Base-by-base conservation (phyloP, 2,888 invertebrate species). In the Drosophila nr. fundita region DNA sequence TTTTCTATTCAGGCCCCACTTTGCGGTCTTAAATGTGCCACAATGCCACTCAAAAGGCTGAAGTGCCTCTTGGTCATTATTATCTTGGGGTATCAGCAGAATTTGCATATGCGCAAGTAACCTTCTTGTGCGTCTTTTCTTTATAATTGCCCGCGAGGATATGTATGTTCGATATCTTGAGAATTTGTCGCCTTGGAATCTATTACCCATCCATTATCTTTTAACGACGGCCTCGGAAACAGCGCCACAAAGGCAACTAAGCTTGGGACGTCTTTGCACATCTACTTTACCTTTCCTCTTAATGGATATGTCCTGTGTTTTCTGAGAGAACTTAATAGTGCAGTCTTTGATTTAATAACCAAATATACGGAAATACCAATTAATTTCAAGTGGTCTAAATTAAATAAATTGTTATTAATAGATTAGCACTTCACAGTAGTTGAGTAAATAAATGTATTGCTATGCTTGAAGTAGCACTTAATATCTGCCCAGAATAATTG, bases 221-320 rank as follows among this genome's bases (percentile, higher is more conserved):
- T 2, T 13, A 21, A 52, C 21, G 32, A 7, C 6, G 21, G 0
- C 15, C 32, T 32, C 21, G 13, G 11, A 30, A 21, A 21, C 15
- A 34, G 34, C 3, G 11, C 7, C 7, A 4, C 32, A 8, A 3
- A 4, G 2, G 2, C 15, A 15, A 2, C 4, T 7, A 52, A 21
- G 8, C 6, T 52, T 34, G 15, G 1, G 7, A 21, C 21, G 32
- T 7, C 32, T 13, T 7, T 6, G 13, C 21, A 21, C 32, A 4
- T 34, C 1, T 66, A 97, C 98, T 94, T 95, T 98, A 80, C 97
- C 98, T 0, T 99, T 94, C 96, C 97, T 48, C 94, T 99, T 7
- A 98, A 98, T 92, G 98, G 99, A 93, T 99, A 98, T 93, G 99
- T 99, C 3, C 98, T 0, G 96, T 98, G 95, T 0, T 15, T 80